Evolutionary conservation across 2,113 vertebrate species (phyloP).

Genomic region (Morone saxatilis): DNA sequence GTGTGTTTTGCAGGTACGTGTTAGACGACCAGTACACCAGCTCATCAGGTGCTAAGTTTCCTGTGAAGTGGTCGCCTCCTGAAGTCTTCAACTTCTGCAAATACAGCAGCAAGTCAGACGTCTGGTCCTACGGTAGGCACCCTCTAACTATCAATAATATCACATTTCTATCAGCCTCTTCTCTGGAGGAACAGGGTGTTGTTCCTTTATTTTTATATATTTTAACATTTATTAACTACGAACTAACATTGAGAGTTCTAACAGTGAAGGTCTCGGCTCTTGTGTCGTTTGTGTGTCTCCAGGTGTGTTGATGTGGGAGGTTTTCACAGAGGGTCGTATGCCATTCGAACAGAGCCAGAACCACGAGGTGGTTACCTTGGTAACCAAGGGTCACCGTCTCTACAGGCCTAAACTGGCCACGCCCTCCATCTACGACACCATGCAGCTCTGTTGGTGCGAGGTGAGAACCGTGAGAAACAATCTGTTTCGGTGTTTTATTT

Average conservation of each 20-base stretch:
- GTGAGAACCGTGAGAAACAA: constrained; percentile 70
- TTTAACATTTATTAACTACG: not conserved
- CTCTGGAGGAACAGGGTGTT: too few species aligned
- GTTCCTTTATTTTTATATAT: not conserved
- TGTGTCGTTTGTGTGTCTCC: not conserved
- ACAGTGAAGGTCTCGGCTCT: not conserved
- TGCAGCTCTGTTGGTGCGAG: constrained; percentile 94
- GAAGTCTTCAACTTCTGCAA: constrained; percentile 95
- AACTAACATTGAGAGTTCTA: not conserved
- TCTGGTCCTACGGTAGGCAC: constrained; percentile 93
- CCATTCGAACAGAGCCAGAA: constrained; percentile 93
- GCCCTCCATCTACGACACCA: constrained; percentile 88
- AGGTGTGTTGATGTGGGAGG: constrained; percentile 98
- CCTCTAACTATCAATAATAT: too few species aligned
- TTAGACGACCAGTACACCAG: constrained; percentile 95
- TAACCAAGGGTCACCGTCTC: constrained; percentile 92
- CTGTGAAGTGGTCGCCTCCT: constrained; percentile 96
- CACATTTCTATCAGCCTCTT: too few species aligned
- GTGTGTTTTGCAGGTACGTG: constrained; percentile 86
- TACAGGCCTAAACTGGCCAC: constrained; percentile 89
- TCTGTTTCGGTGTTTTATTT: too few species aligned
- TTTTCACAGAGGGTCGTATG: constrained; percentile 94
- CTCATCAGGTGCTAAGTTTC: constrained; percentile 93
- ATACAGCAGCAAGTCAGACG: constrained; percentile 97
- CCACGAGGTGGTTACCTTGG: constrained; percentile 92